Base-by-base conservation (phyloP, 2,888 invertebrate species). In the Leucoma salicis region DNA sequence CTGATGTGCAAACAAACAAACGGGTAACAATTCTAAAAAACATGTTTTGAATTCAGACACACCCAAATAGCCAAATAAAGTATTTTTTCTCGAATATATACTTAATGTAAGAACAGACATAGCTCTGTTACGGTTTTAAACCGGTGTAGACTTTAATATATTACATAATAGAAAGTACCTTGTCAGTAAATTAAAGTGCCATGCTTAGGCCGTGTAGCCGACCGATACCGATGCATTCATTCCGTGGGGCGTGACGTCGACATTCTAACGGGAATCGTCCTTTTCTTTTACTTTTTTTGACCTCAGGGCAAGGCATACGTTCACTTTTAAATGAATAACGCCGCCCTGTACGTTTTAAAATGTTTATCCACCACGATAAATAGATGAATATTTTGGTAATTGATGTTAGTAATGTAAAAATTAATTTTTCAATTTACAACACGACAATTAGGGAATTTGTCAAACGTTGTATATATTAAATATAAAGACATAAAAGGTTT, bases 291-390 rank as follows among this genome's bases (percentile, higher is more conserved):
- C 71, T 80, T 84, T 86, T 40, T 82, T 80, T 76, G 62, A 69
- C 56, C 70, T 73, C 74, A 63, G 65, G 56, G 57, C 51, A 58
- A 74, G 70, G 74, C 69, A 74, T 80, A 80, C 88, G 74, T 84
- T 86, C 84, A 83, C 85, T 86, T 86, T 87, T 89, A 80, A n/a
- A n/a, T n/a, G n/a, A n/a, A 78, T 80, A 72, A 79, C 61, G 66
- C 56, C 52, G 63, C 42, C 49, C 60, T 62, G 41, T 33, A 31
- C 42, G 49, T 51, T 36, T 43, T 8, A 25, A 8, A 18, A 29
- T 10, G 15, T 35, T 41, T 14, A 29, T 29, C 14, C 10, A 14
- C 6, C 6, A 27, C 3, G 27, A 11, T 27, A 2, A 8, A 6
- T 16, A 4, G 16, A 16, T 16, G 16, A 6, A 21, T 21, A 21